Percentiles rank a stretch among this genome's conserved stretches.
Evolutionary conservation across 2,888 invertebrate genomes (phyloP).

Genomic region (Sminthurides aquaticus): DNA sequence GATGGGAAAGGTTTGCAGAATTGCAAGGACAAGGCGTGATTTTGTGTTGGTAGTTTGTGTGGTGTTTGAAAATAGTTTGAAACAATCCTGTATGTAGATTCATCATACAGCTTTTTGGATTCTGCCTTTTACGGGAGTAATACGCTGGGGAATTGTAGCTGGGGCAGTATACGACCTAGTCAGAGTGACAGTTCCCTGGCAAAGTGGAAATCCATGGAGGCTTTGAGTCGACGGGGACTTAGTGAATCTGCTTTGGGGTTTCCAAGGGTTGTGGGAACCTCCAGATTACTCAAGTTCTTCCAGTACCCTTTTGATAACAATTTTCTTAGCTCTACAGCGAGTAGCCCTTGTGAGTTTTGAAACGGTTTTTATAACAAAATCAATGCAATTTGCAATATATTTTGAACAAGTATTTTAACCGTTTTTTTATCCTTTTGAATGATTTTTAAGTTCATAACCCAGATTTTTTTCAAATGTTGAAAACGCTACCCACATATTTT

Average conservation of each 20-base stretch:
- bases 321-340: slow-evolving; percentile 7
- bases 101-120: slow-evolving; percentile 18
- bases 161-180: slow-evolving; percentile 24
- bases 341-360: slow-evolving; percentile 21
- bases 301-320: slow-evolving; percentile 19
- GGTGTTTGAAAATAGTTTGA: no score
- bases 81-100: slow-evolving; percentile 16
- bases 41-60: no score
- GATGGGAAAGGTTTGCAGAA: no score
- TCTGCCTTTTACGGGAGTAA: slow-evolving; percentile 21
- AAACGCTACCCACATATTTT: no score
- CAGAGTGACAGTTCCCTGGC: slow-evolving; percentile 40
- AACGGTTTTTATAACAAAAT: background rate
- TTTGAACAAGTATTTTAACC: background rate
- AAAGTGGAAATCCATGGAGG: slow-evolving; percentile 40
- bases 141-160: background rate
- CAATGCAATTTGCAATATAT: background rate
- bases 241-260: slow-evolving; percentile 39
- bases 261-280: slow-evolving; percentile 36
- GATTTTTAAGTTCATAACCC: background rate
- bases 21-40: no score
- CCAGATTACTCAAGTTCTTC: slow-evolving; percentile 41
- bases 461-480: no score
- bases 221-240: slow-evolving; percentile 38
- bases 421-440: background rate